These are phyloP conservation scores for Notospermus geniculatus DNA, from an alignment of 1,140 invertebrate genomes.

Conservation along the genomic window DNA sequence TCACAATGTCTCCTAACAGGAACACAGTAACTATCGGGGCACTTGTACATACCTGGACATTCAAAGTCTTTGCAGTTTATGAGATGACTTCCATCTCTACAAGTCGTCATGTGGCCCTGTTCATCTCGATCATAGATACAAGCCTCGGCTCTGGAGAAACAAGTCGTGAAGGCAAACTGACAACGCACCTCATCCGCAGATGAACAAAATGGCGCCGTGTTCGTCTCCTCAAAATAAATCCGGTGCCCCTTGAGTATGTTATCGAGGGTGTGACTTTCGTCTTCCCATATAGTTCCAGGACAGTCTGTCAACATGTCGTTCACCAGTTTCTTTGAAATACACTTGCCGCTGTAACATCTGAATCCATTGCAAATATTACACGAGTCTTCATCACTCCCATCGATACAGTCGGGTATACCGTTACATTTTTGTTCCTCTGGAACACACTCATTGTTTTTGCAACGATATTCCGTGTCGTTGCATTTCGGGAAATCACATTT, in stretches of 20 bases:
- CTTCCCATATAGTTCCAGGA: neutral
- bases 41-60: slow-evolving; percentile 7
- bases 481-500: too few species aligned
- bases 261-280: too few species aligned
- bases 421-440: neutral
- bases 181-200: neutral
- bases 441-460: neutral
- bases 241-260: neutral
- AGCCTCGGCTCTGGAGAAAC: neutral
- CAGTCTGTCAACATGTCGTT: neutral
- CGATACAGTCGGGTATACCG: neutral
- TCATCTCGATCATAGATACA: slow-evolving; percentile 6
- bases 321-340: neutral
- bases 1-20: neutral
- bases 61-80: neutral
- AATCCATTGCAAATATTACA: neutral
- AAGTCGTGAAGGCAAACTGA: neutral
- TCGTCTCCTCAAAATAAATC: too few species aligned
- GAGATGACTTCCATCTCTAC: slow-evolving; percentile 6
- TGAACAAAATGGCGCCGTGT: neutral
- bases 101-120: neutral
- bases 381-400: neutral
- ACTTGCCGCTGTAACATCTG: neutral
- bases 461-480: neutral
- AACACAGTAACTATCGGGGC: slow-evolving; percentile 5